A percentile compares a stretch with the other conserved stretches of the same genome.
These are phyloP conservation scores for Rhynchotus rufescens DNA, from an alignment of 2,797 vertebrate genomes.

Conservation along the genomic window DNA sequence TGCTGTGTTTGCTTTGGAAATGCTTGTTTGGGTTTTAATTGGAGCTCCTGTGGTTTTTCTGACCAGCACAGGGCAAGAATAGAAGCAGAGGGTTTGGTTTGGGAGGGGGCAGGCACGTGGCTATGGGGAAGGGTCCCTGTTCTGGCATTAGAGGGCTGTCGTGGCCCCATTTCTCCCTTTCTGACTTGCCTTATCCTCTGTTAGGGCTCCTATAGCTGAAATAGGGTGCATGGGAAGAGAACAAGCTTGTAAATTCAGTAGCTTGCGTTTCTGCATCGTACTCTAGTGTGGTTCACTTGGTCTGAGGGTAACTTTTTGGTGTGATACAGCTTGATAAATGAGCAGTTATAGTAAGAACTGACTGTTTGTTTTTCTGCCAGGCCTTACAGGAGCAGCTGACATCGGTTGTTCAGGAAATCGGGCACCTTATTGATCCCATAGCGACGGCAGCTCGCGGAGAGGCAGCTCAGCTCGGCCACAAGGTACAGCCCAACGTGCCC, in stretches of 20 bases:
- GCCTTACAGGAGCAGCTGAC: constrained; percentile 97
- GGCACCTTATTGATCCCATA: constrained; percentile 96
- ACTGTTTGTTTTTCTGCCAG: constrained; percentile 73
- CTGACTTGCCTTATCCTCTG: background rate
- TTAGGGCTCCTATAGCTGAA: background rate
- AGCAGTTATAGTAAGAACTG: background rate
- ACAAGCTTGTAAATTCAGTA: accelerated
- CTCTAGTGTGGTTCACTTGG: accelerated
- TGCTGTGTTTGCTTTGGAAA: background rate
- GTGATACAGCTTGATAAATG: background rate
- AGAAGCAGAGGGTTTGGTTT: background rate
- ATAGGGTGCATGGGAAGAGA: background rate
- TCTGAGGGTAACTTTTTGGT: background rate
- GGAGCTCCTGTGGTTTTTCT: background rate
- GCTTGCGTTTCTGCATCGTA: background rate
- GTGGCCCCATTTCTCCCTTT: background rate
- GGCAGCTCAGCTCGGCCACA: constrained; percentile 96
- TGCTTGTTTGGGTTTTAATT: background rate
- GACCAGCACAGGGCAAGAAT: background rate
- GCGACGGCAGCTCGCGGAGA: constrained; percentile 93
- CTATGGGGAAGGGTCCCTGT: background rate
- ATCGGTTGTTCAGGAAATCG: constrained; percentile 96
- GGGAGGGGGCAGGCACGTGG: accelerated
- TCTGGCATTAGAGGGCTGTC: background rate
- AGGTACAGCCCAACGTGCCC: constrained; percentile 79